Evolutionary conservation across 2,113 vertebrate species (phyloP).

Genomic region (Herpailurus yagouaroundi): DNA sequence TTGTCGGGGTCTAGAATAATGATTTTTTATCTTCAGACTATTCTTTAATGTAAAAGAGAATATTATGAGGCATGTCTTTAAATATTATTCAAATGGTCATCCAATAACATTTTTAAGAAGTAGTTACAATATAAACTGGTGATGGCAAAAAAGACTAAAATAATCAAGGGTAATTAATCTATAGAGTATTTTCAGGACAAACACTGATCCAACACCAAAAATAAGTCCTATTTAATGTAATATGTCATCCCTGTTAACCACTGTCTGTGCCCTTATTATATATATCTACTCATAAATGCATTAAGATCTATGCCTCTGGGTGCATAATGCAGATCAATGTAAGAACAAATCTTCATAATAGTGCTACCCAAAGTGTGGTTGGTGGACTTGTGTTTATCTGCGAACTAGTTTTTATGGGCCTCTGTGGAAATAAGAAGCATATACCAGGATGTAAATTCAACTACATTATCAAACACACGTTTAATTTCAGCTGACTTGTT

Average conservation of each 20-base stretch:
- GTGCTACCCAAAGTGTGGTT: not conserved
- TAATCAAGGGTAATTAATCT: not conserved
- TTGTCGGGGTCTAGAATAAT: not conserved
- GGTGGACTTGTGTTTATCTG: not conserved
- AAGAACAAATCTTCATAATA: not conserved
- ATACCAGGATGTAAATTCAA: not conserved
- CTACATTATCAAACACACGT: not conserved
- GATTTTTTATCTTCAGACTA: constrained; percentile 32
- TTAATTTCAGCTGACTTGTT: not conserved
- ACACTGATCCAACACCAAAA: not conserved
- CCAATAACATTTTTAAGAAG: not conserved
- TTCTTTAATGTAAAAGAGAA: constrained; percentile 55
- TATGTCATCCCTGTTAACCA: not conserved
- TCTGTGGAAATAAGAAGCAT: not conserved
- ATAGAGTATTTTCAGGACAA: not conserved
- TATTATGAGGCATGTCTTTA: constrained; percentile 25
- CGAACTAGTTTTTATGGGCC: not conserved
- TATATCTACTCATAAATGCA: not conserved
- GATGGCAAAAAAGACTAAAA: constrained; percentile 3
- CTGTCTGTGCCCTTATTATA: not conserved
- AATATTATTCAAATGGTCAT: not conserved
- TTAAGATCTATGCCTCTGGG: not conserved
- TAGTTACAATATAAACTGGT: not conserved
- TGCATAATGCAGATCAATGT: not conserved
- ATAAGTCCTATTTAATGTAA: not conserved